These are phyloP conservation scores for Romanogobio albipinnatus DNA, from an alignment of 2,113 vertebrate species.

Conservation along the genomic window DNA sequence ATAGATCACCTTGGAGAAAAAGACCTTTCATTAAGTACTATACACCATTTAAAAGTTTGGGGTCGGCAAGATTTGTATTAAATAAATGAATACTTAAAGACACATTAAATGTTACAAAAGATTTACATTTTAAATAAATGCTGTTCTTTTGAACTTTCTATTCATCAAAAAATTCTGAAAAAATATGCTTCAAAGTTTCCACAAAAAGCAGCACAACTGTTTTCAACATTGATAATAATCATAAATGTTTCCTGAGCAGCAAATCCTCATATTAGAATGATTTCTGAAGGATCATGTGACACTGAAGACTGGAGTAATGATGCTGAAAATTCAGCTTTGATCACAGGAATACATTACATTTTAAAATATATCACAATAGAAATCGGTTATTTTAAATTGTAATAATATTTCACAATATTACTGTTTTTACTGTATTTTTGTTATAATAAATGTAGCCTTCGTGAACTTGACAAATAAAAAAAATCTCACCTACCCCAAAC, in stretches of 20 bases:
- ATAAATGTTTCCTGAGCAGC: neutral
- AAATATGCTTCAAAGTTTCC: too few relatives aligned
- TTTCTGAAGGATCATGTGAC: neutral
- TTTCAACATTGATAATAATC: too few relatives aligned
- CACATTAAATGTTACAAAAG: too few relatives aligned
- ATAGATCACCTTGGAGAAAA: slow-evolving; percentile 81
- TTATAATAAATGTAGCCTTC: neutral
- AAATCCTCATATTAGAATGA: neutral
- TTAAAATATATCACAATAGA: neutral
- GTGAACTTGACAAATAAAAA: neutral
- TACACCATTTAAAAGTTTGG: too few relatives aligned
- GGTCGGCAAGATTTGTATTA: too few relatives aligned
- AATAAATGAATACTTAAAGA: too few relatives aligned
- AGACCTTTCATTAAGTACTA: neutral
- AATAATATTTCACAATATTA: neutral
- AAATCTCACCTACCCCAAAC: neutral
- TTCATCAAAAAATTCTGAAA: too few relatives aligned
- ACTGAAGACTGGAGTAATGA: neutral
- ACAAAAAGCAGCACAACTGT: too few relatives aligned
- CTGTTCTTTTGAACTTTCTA: too few relatives aligned
- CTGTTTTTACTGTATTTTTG: neutral
- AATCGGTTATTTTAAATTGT: neutral
- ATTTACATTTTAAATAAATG: too few relatives aligned
- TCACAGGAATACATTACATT: neutral
- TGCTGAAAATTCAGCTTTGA: neutral